Base-by-base conservation (phyloP, 2,888 invertebrate genomes). In the Megaustenia siamemsis region DNA sequence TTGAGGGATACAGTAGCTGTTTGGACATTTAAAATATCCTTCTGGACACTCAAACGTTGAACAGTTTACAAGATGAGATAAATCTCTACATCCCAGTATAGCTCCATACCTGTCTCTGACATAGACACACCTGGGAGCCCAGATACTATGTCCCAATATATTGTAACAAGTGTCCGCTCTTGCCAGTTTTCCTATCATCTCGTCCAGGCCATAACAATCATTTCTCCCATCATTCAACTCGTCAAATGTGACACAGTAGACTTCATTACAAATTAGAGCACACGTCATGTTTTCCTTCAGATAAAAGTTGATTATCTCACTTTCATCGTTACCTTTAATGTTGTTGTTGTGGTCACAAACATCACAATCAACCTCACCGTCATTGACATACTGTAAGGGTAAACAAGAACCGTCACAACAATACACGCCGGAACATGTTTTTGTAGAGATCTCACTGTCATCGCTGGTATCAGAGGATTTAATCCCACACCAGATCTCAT, bases 41-140 rank as follows among this genome's bases (percentile, higher is more conserved):
- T n/a, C 5, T 12, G 78, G 63, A 28, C 78, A 78, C 10, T 43
- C 28, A n/a, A 82, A 82, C 24, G 56, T 40, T 21, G 21, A 10
- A 75, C 75, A 82, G 10, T 82, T 35, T 8, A 63, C 43, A 28
- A 75, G 40, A 43, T 82, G 73, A 1, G 45, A 56, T 60, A 82
- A 63, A 38, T 71, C 43, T 56, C 24, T 43, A 21, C 75, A 82
- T 6, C 73, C 73, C n/a, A 63, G 63, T 0, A 73, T 32, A 1
- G 24, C 56, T n/a, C 75, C 63, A 43, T 32, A 73, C 5, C 82
- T 15, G 28, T 82, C 82, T 24, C 63, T 71, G 5, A 75, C 18
- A 18, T 75, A 75, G 18, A 75, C 82, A 63, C 82, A 75, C 32
- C 45, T 75, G 15, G 73, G 73, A 0, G 73, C 60, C 75, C 82